Conservation (phyloP, 2,113 vertebrate genomes). For the Hemibagrus wyckioides region DNA sequence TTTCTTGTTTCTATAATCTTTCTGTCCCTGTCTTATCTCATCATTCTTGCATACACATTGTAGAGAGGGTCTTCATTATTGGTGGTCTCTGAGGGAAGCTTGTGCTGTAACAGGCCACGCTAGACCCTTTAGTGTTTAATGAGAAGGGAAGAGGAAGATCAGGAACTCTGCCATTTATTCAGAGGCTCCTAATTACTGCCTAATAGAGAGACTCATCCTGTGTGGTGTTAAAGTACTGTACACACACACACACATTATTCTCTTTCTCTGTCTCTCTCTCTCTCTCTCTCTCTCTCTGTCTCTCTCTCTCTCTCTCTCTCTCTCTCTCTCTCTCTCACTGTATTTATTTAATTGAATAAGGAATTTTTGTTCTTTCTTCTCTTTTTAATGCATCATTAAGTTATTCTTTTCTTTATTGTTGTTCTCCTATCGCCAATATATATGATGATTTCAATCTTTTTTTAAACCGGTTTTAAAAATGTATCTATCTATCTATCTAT, state of each 20-base stretch:
- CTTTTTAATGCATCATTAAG: not conserved
- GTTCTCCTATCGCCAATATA: not conserved
- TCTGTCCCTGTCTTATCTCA: constrained; percentile 14
- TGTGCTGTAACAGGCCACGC: constrained; percentile 26
- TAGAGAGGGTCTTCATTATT: constrained; percentile 36
- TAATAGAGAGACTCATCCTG: constrained; percentile 32
- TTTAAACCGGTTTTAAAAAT: not conserved
- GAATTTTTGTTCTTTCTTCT: not conserved
- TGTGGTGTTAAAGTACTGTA: constrained; percentile 16
- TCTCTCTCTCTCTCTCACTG: not conserved
- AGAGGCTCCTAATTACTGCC: constrained; percentile 39
- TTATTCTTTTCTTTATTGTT: no score
- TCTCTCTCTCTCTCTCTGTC: not conserved
- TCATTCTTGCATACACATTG: constrained; percentile 1
- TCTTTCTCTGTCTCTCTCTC: not conserved
- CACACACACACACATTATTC: not conserved
- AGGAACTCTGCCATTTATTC: constrained; percentile 18
- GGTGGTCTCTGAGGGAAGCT: constrained; percentile 33
- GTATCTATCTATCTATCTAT: not conserved
- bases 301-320: not conserved
- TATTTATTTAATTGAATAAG: no score
- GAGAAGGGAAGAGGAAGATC: constrained; percentile 4
- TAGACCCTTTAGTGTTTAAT: constrained; percentile 46
- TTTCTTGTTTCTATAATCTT: constrained; percentile 11
- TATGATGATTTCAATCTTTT: not conserved